Conservation (phyloP, 2,888 invertebrate genomes). For the Agriopis marginaria region DNA sequence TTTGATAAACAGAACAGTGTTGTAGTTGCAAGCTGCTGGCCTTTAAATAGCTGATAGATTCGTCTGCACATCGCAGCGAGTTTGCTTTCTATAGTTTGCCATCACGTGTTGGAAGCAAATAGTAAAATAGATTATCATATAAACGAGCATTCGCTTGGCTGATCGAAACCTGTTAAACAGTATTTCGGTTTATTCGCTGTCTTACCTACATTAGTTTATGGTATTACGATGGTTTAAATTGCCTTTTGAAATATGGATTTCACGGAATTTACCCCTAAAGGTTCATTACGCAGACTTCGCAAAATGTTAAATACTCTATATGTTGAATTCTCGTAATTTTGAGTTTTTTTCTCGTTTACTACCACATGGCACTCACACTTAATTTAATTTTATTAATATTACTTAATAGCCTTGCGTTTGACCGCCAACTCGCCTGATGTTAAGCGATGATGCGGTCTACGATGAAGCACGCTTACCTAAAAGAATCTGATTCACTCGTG, state of each 20-base stretch:
- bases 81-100: constrained; percentile 23
- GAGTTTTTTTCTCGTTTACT: too few relatives aligned
- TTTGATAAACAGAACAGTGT: constrained; percentile 19
- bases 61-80: constrained; percentile 23
- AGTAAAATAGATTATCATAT: constrained; percentile 58
- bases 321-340: too few relatives aligned
- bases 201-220: constrained; percentile 39
- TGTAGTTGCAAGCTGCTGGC: constrained; percentile 12
- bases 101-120: constrained; percentile 53
- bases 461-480: too few relatives aligned
- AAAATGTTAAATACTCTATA: too few relatives aligned
- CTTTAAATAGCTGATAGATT: constrained; percentile 32
- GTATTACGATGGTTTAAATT: constrained; percentile 24
- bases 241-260: constrained; percentile 4
- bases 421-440: too few relatives aligned
- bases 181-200: constrained; percentile 30
- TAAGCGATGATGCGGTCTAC: too few relatives aligned
- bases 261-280: too few relatives aligned
- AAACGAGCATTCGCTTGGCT: constrained; percentile 51
- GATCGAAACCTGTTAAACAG: constrained; percentile 47
- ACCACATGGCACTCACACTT: too few relatives aligned
- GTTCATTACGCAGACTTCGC: too few relatives aligned
- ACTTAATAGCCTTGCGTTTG: too few relatives aligned
- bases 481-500: too few relatives aligned
- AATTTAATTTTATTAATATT: too few relatives aligned